phyloP scores from a whole-genome alignment of 2,113 vertebrate species.

The Tyrannus savana region DNA sequence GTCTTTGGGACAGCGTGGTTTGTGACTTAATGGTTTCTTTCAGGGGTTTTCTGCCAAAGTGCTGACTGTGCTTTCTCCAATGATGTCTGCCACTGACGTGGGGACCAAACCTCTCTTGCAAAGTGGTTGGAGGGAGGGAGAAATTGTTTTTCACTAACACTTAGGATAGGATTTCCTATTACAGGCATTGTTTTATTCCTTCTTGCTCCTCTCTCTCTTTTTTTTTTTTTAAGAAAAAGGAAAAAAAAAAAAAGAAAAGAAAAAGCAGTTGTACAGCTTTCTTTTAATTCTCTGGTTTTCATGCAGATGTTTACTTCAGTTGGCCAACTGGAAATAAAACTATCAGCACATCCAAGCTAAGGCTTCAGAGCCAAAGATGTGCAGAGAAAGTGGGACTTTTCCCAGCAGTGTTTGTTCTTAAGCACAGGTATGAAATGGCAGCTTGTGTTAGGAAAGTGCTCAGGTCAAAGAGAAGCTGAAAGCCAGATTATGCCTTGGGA shows the following conservation, averaged over 20 bases:
- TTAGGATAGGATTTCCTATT: neutral
- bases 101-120: neutral
- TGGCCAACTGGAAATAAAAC: neutral
- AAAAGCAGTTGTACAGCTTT: neutral
- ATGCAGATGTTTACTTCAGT: neutral
- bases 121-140: neutral
- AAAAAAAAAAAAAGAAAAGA: neutral
- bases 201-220: neutral
- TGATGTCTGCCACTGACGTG: neutral
- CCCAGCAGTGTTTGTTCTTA: neutral
- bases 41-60: conserved; percentile 41
- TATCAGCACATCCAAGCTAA: neutral
- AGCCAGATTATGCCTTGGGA: neutral
- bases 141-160: neutral
- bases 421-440: neutral
- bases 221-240: too few species aligned
- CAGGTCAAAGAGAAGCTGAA: neutral
- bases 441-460: neutral
- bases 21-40: conserved; percentile 63
- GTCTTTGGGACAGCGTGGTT: conserved; percentile 45
- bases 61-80: conserved; percentile 57
- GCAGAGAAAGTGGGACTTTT: neutral
- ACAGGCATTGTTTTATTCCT: neutral
- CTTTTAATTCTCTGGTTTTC: neutral
- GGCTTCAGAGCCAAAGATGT: neutral